Evolutionary conservation across 2,797 vertebrate species (phyloP).

Genomic region (Tadarida brasiliensis): DNA sequence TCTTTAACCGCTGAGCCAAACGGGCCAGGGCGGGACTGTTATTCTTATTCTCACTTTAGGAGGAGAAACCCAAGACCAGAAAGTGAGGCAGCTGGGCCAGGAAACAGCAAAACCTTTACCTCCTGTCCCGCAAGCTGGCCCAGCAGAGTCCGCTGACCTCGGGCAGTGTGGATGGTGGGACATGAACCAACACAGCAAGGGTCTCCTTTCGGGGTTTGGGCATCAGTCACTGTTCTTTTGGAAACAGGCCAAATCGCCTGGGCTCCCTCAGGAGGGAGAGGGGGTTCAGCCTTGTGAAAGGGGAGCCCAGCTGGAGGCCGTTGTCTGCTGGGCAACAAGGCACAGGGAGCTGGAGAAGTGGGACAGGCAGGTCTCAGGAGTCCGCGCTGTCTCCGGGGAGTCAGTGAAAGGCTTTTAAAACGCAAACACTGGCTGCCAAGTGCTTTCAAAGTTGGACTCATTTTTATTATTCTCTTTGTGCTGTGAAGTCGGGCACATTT

Average conservation of each 20-base stretch:
- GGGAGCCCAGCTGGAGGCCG: too few species aligned
- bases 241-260: neutral
- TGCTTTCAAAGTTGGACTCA: slow-evolving; percentile 69
- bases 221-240: neutral
- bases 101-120: neutral
- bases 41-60: neutral
- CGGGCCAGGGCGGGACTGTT: neutral
- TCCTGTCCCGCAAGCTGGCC: too few species aligned
- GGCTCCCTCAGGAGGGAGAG: neutral
- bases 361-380: accelerated
- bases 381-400: slow-evolving; percentile 68
- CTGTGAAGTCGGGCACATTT: slow-evolving; percentile 79
- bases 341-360: accelerated
- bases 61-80: neutral
- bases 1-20: too few species aligned
- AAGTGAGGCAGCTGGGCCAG: neutral
- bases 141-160: neutral
- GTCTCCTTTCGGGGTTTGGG: neutral
- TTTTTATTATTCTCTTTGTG: slow-evolving; percentile 75
- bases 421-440: slow-evolving; percentile 77
- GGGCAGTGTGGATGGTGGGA: accelerated
- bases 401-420: slow-evolving; percentile 82
- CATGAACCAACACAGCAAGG: accelerated
- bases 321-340: neutral
- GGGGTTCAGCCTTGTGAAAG: neutral